Base-by-base conservation (phyloP, 2,888 invertebrate species). In the Meteorus cinctellus region DNA sequence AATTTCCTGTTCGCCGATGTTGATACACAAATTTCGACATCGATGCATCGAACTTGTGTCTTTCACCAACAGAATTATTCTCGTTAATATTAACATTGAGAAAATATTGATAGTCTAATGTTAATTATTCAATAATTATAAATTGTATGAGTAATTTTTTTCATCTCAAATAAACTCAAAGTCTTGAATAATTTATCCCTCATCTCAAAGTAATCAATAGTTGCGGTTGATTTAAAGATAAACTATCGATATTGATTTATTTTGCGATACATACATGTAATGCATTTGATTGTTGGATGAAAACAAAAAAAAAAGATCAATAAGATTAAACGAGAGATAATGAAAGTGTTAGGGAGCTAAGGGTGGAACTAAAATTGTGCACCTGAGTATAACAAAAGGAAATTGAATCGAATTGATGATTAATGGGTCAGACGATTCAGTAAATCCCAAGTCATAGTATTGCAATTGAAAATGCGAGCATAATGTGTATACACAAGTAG, bases 391-490 rank as follows among this genome's bases (percentile, higher is more conserved):
- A 72, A 72, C 63, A 48, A 48, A 24, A 72, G 63, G 48, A 72
- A 72, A 72, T 72, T 63, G 41, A 62, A 48, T 63, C 24, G 27
- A 72, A 45, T 62, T 65, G 41, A 71, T 36, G 71, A 71, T 19
- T 60, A 59, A 62, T 16, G 60, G 41, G 45, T 27, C 36, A 34
- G 24, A 62, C 31, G n/a, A 73, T 60, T 74, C 48, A 60, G 62
- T n/a, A 60, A 74, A 14, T 60, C 34, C 27, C 24, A 36, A 62
- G 29, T 62, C 24, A 31, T 19, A 55, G 19, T 8, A 6, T 55
- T 19, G 19, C 19, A 55, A 55, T 55, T 55, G 55, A 55, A 1
- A 6, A 19, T 55, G 10, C 55, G 16, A 48, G 16, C n/a, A 48
- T 45, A n/a, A 48, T n/a, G 3, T 48, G n/a, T 2, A 16, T 48